Base-by-base conservation (phyloP, 2,113 vertebrate genomes). In the Dipodomys ordii region DNA sequence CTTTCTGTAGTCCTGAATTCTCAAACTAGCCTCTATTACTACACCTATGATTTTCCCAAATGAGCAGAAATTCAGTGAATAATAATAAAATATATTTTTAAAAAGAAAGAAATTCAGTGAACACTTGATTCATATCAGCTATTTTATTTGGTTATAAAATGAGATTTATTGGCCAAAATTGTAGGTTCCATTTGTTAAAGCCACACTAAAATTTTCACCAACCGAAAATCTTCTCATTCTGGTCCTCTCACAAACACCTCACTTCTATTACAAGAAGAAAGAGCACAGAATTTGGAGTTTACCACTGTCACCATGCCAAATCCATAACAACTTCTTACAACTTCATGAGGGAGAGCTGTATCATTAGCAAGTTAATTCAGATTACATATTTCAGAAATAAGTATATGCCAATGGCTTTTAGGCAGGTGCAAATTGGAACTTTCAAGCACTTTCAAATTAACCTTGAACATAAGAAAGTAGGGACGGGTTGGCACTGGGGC, bases 71-170 rank as follows among this genome's bases (percentile, higher is more conserved):
- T 60, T 90, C 90, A 46, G 7, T 62, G 62, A 49, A 49, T 12
- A 49, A 49, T 49, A 49, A 49, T 49, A 49, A 49, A 49, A 49
- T n/a, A 11, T 49, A 12, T 49, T 12, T 49, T 49, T 9, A 49
- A 12, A 49, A 49, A 49, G 49, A 49, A 74, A 64, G 23, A 10
- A 80, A 65, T 32, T 35, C 30, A 22, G 49, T 49, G 49, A 2
- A 20, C 19, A 16, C 12, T 67, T 30, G 81, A 49, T 49, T 49
- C 32, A 19, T 46, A 23, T 27, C 32, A 87, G 73, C 46, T 49
- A 28, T 69, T 53, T 85, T 10, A 88, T 91, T 96, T 93, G 85
- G 13, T 92, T 92, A 78, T 87, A 69, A 91, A 92, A 90, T 93
- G 49, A 88, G 69, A 12, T 90, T 25, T 81, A 35, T 20, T 16